Evolutionary conservation across 2,888 invertebrate genomes (phyloP).

Genomic region (Phragmatobia fuliginosa): DNA sequence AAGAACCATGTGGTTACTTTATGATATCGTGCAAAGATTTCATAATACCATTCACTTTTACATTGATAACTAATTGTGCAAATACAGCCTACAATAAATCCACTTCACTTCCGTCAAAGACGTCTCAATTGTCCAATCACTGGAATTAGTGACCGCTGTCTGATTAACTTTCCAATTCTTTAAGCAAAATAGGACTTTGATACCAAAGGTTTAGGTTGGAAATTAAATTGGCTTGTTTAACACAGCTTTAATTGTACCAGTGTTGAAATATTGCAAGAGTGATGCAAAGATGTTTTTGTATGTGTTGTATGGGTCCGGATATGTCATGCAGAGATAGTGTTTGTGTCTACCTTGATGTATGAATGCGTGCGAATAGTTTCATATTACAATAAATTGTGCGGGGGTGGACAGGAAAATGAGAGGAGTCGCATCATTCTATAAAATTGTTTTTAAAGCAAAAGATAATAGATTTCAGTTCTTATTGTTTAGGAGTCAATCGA

Average conservation of each 20-base stretch:
- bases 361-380: conserved; percentile 81
- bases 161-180: conserved; percentile 5
- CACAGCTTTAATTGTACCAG: conserved; percentile 21
- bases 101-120: conserved; percentile 39
- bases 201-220: not conserved
- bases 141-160: conserved; percentile 32
- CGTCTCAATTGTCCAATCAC: conserved; percentile 47
- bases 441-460: no score
- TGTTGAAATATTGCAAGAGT: conserved; percentile 47
- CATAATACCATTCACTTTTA: not conserved
- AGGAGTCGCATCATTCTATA: conserved; percentile 48
- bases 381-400: conserved; percentile 81
- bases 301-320: conserved; percentile 74
- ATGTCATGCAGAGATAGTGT: conserved; percentile 72
- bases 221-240: not conserved
- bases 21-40: not conserved
- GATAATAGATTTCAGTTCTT: no score
- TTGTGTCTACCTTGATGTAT: conserved; percentile 68
- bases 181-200: conserved; percentile 5
- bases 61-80: conserved; percentile 18
- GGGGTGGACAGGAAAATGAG: conserved; percentile 65
- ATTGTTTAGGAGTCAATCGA: no score
- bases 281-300: conserved; percentile 52
- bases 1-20: conserved; percentile 1
- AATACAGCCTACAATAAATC: conserved; percentile 17